Conservation (phyloP, 1,140 invertebrate genomes). For the Leptopilina boulardi region DNA sequence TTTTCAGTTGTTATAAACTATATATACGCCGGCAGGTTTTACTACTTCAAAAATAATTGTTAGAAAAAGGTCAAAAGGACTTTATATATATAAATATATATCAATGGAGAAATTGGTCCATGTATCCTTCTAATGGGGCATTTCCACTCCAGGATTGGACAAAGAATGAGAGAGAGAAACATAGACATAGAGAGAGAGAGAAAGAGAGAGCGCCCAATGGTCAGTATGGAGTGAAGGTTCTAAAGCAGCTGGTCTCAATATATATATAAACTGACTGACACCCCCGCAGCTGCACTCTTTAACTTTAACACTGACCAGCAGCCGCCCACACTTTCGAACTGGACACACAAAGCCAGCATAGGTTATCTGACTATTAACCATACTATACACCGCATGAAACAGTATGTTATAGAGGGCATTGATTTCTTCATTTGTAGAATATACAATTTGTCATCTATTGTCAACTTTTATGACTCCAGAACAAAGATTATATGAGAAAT, state of each 20-base stretch:
- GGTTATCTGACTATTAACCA: slow-evolving; percentile 18
- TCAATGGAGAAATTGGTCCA: slow-evolving; percentile 20
- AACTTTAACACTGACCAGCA: slow-evolving; percentile 27
- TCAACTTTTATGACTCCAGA: neutral
- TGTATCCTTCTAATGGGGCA: slow-evolving; percentile 30
- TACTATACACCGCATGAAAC: slow-evolving; percentile 9
- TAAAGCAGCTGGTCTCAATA: slow-evolving; percentile 29
- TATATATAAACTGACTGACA: slow-evolving; percentile 23
- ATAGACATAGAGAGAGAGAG: too few species aligned
- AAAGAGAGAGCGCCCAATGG: too few species aligned
- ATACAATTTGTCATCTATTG: slow-evolving; percentile 1
- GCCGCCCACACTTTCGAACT: slow-evolving; percentile 20
- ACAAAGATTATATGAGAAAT: neutral
- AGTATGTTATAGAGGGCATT: slow-evolving; percentile 11
- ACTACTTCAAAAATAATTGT: neutral
- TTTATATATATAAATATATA: neutral
- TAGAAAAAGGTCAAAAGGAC: slow-evolving; percentile 16
- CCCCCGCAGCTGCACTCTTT: slow-evolving; percentile 33
- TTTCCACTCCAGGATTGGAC: slow-evolving; percentile 9
- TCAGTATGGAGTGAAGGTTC: neutral
- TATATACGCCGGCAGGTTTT: slow-evolving; percentile 18
- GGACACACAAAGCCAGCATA: slow-evolving; percentile 9
- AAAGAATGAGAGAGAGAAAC: too few species aligned
- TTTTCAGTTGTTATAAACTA: slow-evolving; percentile 20
- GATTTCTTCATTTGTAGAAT: slow-evolving; percentile 24